phyloP scores from a whole-genome alignment of 2,888 invertebrate species.

The Incurvaria masculella region DNA sequence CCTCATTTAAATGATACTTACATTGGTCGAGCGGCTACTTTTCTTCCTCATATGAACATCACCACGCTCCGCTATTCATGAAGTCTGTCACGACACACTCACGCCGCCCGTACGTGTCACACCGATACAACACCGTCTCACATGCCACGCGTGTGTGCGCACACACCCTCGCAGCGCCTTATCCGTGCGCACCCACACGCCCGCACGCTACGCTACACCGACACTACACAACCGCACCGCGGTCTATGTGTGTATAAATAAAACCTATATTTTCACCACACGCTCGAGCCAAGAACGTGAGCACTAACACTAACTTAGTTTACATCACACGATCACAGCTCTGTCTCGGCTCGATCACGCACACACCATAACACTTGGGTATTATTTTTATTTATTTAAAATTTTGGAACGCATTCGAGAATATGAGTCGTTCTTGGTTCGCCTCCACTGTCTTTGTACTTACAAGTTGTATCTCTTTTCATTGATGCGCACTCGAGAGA shows the following conservation, averaged over 20 bases:
- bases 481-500: neutral
- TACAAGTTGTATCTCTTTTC: neutral
- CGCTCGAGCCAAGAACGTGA: neutral
- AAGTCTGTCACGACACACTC: neutral
- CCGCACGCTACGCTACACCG: no score
- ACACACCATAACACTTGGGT: no score
- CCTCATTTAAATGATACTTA: neutral
- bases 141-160: neutral
- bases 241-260: no score
- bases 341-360: no score
- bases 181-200: neutral
- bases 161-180: neutral
- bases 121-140: neutral
- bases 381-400: neutral
- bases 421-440: neutral
- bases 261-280: no score
- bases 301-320: neutral
- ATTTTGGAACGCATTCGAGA: neutral
- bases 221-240: no score
- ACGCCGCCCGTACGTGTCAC: neutral
- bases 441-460: neutral
- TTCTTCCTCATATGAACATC: constrained; percentile 59
- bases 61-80: neutral
- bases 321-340: neutral
- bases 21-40: constrained; percentile 32